Percentiles rank a stretch among this genome's conserved stretches.
These are phyloP conservation scores for Lasioglossum calceatum DNA, from an alignment of 2,888 invertebrate genomes.

Conservation along the genomic window DNA sequence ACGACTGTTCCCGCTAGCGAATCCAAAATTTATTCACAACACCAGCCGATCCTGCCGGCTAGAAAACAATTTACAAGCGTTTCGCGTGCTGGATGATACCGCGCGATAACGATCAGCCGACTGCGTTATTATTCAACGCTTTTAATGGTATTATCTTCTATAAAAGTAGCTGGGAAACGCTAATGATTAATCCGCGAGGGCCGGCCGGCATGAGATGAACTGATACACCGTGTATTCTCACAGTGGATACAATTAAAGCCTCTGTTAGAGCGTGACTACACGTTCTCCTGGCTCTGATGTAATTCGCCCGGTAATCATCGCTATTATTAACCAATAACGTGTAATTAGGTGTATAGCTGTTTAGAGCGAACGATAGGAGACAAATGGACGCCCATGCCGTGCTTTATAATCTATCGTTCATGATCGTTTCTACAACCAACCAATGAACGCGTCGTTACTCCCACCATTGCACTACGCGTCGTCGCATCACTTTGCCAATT, in stretches of 20 bases:
- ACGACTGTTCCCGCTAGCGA: slow-evolving; percentile 29
- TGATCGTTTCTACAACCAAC: neutral
- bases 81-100: slow-evolving; percentile 60
- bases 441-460: neutral
- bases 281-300: slow-evolving; percentile 53
- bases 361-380: slow-evolving; percentile 55
- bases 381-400: slow-evolving; percentile 62
- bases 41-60: slow-evolving; percentile 8
- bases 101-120: slow-evolving; percentile 55
- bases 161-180: slow-evolving; percentile 61
- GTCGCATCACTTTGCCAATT: neutral
- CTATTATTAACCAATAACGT: slow-evolving; percentile 73
- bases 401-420: slow-evolving; percentile 28
- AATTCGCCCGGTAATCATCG: slow-evolving; percentile 70
- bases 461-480: neutral
- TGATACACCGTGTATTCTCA: slow-evolving; percentile 63
- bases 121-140: slow-evolving; percentile 60
- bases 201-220: slow-evolving; percentile 61
- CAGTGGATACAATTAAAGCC: slow-evolving; percentile 69
- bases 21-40: slow-evolving; percentile 22
- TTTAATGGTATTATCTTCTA: slow-evolving; percentile 61
- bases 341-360: slow-evolving; percentile 66
- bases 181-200: slow-evolving; percentile 64
- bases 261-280: slow-evolving; percentile 60
- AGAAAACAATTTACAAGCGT: slow-evolving; percentile 49